phyloP scores from a whole-genome alignment of 1,140 invertebrate species.

The Calephelis nemesis region DNA sequence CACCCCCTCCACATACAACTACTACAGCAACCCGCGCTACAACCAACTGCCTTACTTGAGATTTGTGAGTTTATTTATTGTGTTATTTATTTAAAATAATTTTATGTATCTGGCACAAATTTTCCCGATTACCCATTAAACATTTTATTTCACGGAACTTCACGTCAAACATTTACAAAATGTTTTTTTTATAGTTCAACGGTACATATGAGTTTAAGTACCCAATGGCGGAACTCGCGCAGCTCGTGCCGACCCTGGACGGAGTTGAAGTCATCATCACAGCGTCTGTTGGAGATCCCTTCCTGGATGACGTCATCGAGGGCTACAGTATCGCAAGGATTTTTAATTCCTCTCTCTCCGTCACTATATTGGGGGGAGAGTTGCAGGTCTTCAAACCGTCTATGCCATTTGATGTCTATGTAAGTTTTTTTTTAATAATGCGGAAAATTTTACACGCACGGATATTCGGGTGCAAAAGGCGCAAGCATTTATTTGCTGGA shows the following conservation, averaged over 20 bases:
- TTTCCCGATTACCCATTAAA: not conserved
- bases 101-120: too few relatives aligned
- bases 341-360: slow-evolving; percentile 89
- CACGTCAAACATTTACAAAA: not conserved
- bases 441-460: too few relatives aligned
- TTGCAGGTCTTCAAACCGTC: slow-evolving; percentile 96
- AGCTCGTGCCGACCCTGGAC: slow-evolving; percentile 83
- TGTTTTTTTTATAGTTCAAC: slow-evolving; percentile 84
- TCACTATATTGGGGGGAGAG: slow-evolving; percentile 92
- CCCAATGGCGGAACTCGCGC: slow-evolving; percentile 88
- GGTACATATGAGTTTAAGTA: slow-evolving; percentile 93
- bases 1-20: slow-evolving; percentile 45
- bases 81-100: not conserved
- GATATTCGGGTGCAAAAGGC: too few relatives aligned
- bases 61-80: slow-evolving; percentile 81
- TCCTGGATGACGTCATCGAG: slow-evolving; percentile 91
- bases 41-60: slow-evolving; percentile 83
- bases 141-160: not conserved
- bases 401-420: slow-evolving; percentile 91
- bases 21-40: slow-evolving; percentile 55
- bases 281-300: slow-evolving; percentile 93
- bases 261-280: slow-evolving; percentile 92
- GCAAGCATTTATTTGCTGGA: too few relatives aligned
- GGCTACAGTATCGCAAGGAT: slow-evolving; percentile 93
- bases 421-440: slow-evolving; percentile 72